A percentile compares a stretch with the other conserved stretches of the same genome.
These are phyloP conservation scores for Nymphalis polychloros DNA, from an alignment of 2,888 invertebrate genomes.

Conservation along the genomic window DNA sequence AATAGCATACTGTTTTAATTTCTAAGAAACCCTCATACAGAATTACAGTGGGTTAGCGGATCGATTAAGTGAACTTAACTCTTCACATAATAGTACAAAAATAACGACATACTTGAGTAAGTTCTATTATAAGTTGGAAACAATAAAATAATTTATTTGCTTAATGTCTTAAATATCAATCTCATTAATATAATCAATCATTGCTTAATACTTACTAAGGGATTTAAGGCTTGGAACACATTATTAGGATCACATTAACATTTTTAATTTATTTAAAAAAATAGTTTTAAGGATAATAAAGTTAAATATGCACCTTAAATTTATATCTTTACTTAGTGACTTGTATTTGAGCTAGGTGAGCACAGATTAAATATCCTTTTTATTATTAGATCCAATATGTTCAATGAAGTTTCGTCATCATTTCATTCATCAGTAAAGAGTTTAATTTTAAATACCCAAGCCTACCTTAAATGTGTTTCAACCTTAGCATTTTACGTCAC, in stretches of 20 bases:
- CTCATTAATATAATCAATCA: slow-evolving; percentile 27
- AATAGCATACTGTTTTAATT: slow-evolving; percentile 82
- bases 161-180: slow-evolving; percentile 46
- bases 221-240: slow-evolving; percentile 14
- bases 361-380: no score
- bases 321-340: no score
- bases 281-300: no score
- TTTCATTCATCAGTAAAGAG: background rate
- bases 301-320: no score
- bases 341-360: no score
- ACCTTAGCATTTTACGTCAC: slow-evolving; percentile 7
- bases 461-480: slow-evolving; percentile 7
- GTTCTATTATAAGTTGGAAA: slow-evolving; percentile 50
- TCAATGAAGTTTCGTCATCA: no score
- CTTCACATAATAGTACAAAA: slow-evolving; percentile 76
- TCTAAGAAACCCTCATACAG: slow-evolving; percentile 81
- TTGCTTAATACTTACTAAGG: slow-evolving; percentile 20
- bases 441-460: background rate
- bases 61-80: slow-evolving; percentile 78
- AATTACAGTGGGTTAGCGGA: slow-evolving; percentile 78
- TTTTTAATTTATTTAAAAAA: background rate
- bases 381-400: no score
- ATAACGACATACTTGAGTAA: slow-evolving; percentile 69
- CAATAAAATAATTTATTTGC: slow-evolving; percentile 46
- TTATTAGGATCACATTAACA: background rate